phyloP scores from a whole-genome alignment of 2,888 invertebrate species.

The Homarus gammarus region DNA sequence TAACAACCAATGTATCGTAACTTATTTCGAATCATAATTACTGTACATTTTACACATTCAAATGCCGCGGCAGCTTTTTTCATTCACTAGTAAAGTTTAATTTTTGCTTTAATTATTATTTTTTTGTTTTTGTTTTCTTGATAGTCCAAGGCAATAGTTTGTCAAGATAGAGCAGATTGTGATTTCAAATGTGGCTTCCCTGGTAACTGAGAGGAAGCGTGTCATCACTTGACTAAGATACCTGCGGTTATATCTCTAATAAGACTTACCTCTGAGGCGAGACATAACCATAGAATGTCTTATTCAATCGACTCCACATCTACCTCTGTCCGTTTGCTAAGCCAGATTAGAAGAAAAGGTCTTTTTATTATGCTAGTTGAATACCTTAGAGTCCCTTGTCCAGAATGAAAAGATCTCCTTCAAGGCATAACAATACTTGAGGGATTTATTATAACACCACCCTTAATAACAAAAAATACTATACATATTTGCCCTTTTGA shows the following conservation, averaged over 20 bases:
- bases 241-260: not conserved
- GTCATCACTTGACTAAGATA: not conserved
- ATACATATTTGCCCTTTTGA: not conserved
- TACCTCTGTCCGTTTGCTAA: constrained; percentile 52
- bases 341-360: constrained; percentile 28
- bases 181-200: constrained; percentile 55
- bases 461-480: not conserved
- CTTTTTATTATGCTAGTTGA: constrained; percentile 37
- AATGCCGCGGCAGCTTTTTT: constrained; percentile 64
- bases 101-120: constrained; percentile 25
- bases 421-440: not conserved
- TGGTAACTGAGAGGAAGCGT: constrained; percentile 30
- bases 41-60: constrained; percentile 70
- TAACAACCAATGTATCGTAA: constrained; percentile 69
- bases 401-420: constrained; percentile 24
- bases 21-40: constrained; percentile 70
- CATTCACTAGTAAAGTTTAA: constrained; percentile 23
- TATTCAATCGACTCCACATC: constrained; percentile 39
- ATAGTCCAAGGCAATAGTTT: constrained; percentile 71
- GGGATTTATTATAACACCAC: not conserved
- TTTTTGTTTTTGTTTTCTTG: constrained; percentile 29
- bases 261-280: not conserved
- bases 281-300: constrained; percentile 24
- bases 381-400: constrained; percentile 53
- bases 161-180: constrained; percentile 61